Conservation (phyloP, 2,113 vertebrate species). For the Eurystomus gularis region DNA sequence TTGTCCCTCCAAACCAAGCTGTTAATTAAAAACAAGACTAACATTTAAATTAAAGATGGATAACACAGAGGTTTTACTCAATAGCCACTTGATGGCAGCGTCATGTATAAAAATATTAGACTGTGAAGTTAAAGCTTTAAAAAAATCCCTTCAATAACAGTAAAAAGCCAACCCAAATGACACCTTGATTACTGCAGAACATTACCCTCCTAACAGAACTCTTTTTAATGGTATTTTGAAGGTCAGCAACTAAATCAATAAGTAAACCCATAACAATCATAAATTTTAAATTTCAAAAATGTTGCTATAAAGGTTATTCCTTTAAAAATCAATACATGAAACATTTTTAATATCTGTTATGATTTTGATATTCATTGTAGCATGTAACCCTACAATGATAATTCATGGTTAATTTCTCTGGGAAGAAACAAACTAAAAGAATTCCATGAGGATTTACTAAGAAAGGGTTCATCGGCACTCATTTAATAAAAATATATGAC, state of each 20-base stretch:
- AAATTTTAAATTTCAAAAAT: conserved; percentile 26
- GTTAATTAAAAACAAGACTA: background rate
- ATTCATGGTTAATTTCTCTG: background rate
- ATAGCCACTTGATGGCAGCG: conserved; percentile 43
- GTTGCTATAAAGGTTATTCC: background rate
- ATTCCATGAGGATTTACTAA: background rate
- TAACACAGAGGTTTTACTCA: background rate
- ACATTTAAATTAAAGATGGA: background rate
- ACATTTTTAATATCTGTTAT: background rate
- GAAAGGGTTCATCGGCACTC: background rate
- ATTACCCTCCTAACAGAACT: background rate
- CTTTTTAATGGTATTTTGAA: conserved; percentile 20
- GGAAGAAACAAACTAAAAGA: background rate
- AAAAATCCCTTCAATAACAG: background rate
- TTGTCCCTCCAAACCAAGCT: background rate
- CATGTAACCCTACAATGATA: background rate
- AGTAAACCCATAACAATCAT: background rate
- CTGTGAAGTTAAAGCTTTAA: background rate
- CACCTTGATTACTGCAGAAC: background rate
- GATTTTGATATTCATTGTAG: background rate
- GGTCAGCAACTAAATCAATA: conserved; percentile 23
- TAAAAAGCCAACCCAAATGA: background rate
- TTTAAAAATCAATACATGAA: conserved; percentile 22
- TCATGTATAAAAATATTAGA: conserved; percentile 5
- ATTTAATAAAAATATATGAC: background rate